Conservation (phyloP, 2,797 vertebrate genomes). For the Carapus acus region DNA sequence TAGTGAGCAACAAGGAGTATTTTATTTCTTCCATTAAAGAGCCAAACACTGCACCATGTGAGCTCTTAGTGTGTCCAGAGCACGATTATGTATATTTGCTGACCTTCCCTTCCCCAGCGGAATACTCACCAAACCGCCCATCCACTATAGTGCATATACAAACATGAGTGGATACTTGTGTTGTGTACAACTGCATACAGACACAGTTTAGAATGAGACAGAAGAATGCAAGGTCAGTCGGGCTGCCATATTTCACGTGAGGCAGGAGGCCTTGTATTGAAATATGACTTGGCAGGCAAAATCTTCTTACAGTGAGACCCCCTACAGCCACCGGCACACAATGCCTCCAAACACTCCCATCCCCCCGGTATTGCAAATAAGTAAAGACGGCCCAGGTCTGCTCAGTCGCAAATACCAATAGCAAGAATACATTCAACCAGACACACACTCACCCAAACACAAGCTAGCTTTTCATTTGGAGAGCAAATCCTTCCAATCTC, state of each 20-base stretch:
- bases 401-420: not conserved
- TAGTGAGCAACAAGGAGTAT: not conserved
- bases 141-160: constrained; percentile 10
- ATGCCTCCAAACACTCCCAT: not conserved
- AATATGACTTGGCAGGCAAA: constrained; percentile 31
- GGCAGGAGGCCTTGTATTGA: constrained; percentile 26
- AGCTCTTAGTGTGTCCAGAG: constrained; percentile 4
- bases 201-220: constrained; percentile 31
- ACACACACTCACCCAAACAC: constrained; percentile 1
- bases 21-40: not conserved
- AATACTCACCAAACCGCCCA: constrained; percentile 6
- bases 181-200: not conserved
- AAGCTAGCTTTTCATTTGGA: constrained; percentile 20
- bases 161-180: constrained; percentile 1
- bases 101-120: constrained; percentile 22
- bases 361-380: constrained; percentile 4
- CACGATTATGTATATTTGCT: constrained; percentile 26
- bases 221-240: constrained; percentile 30
- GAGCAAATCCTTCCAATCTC: constrained; percentile 47
- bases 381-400: not conserved
- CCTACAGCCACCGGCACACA: not conserved
- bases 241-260: constrained; percentile 50
- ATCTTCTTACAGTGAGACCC: constrained; percentile 14
- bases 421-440: constrained; percentile 3
- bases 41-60: not conserved